Evolutionary conservation across 2,888 invertebrate species (phyloP), one percentile per base, ranked within the genome.

Genomic region (Chouioia cunea): DNA sequence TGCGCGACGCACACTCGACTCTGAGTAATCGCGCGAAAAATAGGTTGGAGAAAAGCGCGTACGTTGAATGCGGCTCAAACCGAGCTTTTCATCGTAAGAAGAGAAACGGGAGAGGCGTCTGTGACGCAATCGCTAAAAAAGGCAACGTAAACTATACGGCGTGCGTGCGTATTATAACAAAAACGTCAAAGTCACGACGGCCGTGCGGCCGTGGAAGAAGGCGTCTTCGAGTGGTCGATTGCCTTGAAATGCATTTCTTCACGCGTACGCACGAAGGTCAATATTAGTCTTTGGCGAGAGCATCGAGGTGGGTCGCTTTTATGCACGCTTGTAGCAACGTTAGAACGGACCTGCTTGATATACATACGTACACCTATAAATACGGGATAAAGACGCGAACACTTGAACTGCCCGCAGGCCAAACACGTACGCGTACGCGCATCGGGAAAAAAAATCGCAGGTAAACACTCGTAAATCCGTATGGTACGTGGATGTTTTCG

Each of bases 161-260:
- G 8, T n/a, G 46, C 16, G 47, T n/a, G 27, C 12, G 59, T 23
- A 20, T 60, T 18, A 20, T 23, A 62, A 62, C n/a, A 62, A 62
- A 56, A 56, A 56, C 47, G 20, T 47, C 48, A 18, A 48, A 65
- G 48, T 65, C 56, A 23, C 54, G 47, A 12, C n/a, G n/a, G n/a
- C n/a, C n/a, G 36, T 36, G 27, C 27, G 27, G 6, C n/a, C n/a
- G 27, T 36, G 36, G 12, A 36, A 23, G 56, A 47, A 23, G 47
- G 27, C 20, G 50, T 12, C 47, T 44, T 6, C 52, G 18, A 47
- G 2, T 48, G n/a, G 14, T 23, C 63, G 63, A 63, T 63, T 6
- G 20, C 63, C 63, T 63, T 63, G 43, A 53, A 36, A 63, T 65
- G 65, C 56, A 65, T 46, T 53, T 50, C 20, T 18, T 36, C 18